Conservation (phyloP, 2,113 vertebrate species). For the Chelonoidis abingdonii region DNA sequence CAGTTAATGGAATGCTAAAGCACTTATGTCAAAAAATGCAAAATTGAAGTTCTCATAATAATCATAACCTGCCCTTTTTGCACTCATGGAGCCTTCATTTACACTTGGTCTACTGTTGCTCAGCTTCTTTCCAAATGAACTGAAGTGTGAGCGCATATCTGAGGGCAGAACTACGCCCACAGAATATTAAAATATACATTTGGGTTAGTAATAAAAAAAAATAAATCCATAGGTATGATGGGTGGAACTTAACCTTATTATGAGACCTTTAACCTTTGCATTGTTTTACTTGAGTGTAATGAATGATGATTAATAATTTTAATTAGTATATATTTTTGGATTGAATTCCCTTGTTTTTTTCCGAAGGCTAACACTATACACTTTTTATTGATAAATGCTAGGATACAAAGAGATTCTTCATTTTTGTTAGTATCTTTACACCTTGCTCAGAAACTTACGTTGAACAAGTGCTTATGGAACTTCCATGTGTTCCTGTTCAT, state of each 20-base stretch:
- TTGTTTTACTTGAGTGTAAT: background rate
- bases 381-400: background rate
- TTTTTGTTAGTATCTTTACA: background rate
- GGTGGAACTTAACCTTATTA: background rate
- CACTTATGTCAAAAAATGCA: background rate
- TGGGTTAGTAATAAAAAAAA: background rate
- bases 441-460: background rate
- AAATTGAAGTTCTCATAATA: background rate
- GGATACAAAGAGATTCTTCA: background rate
- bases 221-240: too few species aligned
- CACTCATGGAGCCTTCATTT: background rate
- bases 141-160: background rate
- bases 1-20: background rate
- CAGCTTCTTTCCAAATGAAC: background rate
- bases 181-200: background rate
- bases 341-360: background rate
- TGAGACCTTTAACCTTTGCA: background rate
- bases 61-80: background rate
- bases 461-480: background rate
- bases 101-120: background rate
- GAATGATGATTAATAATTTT: background rate
- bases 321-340: background rate
- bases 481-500: background rate
- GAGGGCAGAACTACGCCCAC: background rate
- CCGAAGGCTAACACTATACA: background rate